Evolutionary conservation across 2,888 invertebrate genomes (phyloP).

Genomic region (Hypolimnas misippus): DNA sequence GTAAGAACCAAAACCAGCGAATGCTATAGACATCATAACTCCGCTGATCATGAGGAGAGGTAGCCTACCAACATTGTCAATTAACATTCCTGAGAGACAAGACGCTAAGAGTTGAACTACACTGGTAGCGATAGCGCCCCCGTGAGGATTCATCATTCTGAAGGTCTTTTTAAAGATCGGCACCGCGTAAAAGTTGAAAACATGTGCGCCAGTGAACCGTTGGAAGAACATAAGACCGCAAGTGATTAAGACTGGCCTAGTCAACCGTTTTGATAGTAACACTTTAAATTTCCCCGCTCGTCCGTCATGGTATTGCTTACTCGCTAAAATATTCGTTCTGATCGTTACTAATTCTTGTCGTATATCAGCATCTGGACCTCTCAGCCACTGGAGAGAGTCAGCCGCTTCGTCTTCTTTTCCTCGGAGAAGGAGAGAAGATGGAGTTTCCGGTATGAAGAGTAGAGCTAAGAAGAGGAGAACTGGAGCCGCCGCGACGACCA

Average conservation of each 20-base stretch:
- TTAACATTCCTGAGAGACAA: slow-evolving; percentile 90
- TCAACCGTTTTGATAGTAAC: slow-evolving; percentile 72
- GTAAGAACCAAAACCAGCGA: slow-evolving; percentile 93
- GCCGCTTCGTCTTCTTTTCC: slow-evolving; percentile 90
- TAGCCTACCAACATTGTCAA: slow-evolving; percentile 93
- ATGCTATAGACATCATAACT: slow-evolving; percentile 92
- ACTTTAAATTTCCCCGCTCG: slow-evolving; percentile 65
- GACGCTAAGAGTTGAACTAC: slow-evolving; percentile 93
- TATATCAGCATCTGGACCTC: slow-evolving; percentile 90
- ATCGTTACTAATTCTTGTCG: slow-evolving; percentile 88
- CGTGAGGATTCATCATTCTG: slow-evolving; percentile 90
- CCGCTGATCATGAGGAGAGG: slow-evolving; percentile 93
- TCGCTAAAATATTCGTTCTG: slow-evolving; percentile 86
- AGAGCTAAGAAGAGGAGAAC: slow-evolving; percentile 89
- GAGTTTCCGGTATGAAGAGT: slow-evolving; percentile 94
- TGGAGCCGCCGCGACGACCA: slow-evolving; percentile 90
- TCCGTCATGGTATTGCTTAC: slow-evolving; percentile 67
- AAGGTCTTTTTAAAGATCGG: slow-evolving; percentile 93
- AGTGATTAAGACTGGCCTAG: slow-evolving; percentile 90
- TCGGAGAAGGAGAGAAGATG: slow-evolving; percentile 90
- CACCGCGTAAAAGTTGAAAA: slow-evolving; percentile 93
- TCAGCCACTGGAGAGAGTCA: slow-evolving; percentile 90
- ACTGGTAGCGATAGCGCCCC: slow-evolving; percentile 92
- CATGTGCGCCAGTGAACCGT: slow-evolving; percentile 91
- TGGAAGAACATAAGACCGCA: slow-evolving; percentile 96